A percentile compares a stretch with the other conserved stretches of the same genome.
Conservation (phyloP, 1,140 invertebrate species). For the Delia radicum region DNA sequence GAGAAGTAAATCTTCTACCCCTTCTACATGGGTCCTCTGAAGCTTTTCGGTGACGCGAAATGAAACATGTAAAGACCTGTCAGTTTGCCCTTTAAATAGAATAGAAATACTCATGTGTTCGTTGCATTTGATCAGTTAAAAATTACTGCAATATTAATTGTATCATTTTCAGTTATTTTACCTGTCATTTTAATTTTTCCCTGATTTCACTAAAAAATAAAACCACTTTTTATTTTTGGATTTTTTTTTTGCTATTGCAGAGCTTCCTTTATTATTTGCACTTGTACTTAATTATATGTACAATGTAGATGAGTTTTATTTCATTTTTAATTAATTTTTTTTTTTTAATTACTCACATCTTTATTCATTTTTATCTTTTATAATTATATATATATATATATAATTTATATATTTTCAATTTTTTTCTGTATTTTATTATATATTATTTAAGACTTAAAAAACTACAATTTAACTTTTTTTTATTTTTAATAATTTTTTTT, state of each 20-base stretch:
- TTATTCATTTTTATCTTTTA: constrained; percentile 29
- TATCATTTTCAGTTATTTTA: too few relatives aligned
- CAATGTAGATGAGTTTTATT: constrained; percentile 27
- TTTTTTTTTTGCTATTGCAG: constrained; percentile 44
- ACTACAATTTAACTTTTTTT: constrained; percentile 35
- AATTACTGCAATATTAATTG: too few relatives aligned
- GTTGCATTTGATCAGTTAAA: too few relatives aligned
- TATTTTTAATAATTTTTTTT: not conserved
- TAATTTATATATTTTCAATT: constrained; percentile 42
- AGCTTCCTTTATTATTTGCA: constrained; percentile 50
- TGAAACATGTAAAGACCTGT: too few relatives aligned
- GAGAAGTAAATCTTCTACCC: too few relatives aligned
- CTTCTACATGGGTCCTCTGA: too few relatives aligned
- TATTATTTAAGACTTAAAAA: constrained; percentile 36
- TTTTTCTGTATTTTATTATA: constrained; percentile 32
- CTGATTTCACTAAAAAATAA: too few relatives aligned
- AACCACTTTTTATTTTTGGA: constrained; percentile 3
- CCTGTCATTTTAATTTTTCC: too few relatives aligned
- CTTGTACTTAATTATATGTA: constrained; percentile 32
- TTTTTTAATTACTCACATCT: constrained; percentile 8
- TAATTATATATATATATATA: constrained; percentile 37
- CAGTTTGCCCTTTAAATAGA: too few relatives aligned
- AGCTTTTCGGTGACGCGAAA: too few relatives aligned
- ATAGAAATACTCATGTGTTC: too few relatives aligned
- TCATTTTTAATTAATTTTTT: constrained; percentile 30